Base-by-base conservation (phyloP, 2,797 vertebrate species). In the Megaceryle alcyon region DNA sequence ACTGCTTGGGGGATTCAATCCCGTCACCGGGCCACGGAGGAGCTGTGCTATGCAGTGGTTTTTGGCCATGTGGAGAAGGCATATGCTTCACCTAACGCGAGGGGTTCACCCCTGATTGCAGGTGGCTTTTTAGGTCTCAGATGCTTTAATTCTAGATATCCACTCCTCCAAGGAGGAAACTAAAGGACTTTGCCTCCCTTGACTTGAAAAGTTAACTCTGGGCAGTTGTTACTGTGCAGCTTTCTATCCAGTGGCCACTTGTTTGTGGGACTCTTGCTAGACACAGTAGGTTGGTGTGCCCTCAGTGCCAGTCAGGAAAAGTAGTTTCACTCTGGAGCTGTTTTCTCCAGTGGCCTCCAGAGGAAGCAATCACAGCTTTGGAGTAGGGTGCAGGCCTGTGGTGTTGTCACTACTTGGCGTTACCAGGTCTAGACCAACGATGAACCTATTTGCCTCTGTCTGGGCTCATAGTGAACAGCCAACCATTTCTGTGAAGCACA, bases 381-480 rank as follows among this genome's bases (percentile, higher is more conserved):
- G 86, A 61, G 49, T 19, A 92, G 57, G 33, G 29, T 57, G 23
- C 29, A 25, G 88, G 23, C 75, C 78, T 96, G 92, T 92, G 84
- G 75, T 88, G 69, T 57, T 89, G 81, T 86, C 59, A 31, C 63
- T 56, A 1, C 70, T 86, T 25, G 6, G 28, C 88, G 72, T 89
- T 60, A 77, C 68, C 60, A 76, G 93, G 83, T 94, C 94, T 92
- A 94, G 95, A 94, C 92, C 70, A 37, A 46, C 46, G 85, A 88
- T 93, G 90, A 90, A 79, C 83, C 88, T 86, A 17, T 93, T 94
- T 96, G 88, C 70, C 44, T 92, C 64, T 56, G 90, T 90, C 86
- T 96, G 78, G 56, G 44, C 61, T 94, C 49, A 10, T 46, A 7
- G 9, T 31, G 90, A 72, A 80, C 39, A 82, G 56, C 33, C 68